phyloP scores from a whole-genome alignment of 2,888 invertebrate species.

The Odontomyia ornata region DNA sequence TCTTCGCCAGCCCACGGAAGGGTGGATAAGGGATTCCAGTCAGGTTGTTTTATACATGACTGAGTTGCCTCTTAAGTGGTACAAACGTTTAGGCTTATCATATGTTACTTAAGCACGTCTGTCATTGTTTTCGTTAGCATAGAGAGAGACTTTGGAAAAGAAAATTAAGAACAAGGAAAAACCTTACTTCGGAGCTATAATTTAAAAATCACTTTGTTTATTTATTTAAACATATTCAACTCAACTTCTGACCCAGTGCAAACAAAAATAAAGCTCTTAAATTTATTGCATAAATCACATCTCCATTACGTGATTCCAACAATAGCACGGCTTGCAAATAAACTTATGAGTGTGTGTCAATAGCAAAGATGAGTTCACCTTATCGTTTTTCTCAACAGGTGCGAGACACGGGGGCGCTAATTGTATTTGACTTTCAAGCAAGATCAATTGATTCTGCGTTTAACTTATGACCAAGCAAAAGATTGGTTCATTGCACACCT shows the following conservation, averaged over 20 bases:
- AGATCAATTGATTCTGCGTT: slow-evolving; percentile 21
- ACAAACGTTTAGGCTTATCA: neutral
- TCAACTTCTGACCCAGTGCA: too few species aligned
- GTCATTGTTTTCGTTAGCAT: too few species aligned
- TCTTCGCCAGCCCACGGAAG: neutral
- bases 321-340: neutral
- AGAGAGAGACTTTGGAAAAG: too few species aligned
- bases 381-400: neutral
- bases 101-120: too few species aligned
- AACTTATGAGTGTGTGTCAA: neutral
- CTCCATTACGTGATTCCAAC: neutral
- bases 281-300: neutral
- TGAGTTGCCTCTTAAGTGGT: neutral
- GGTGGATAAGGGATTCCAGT: neutral
- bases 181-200: too few species aligned
- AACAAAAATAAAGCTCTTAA: too few species aligned
- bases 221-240: too few species aligned
- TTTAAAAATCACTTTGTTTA: too few species aligned
- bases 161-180: too few species aligned
- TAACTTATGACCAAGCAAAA: neutral
- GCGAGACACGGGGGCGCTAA: slow-evolving; percentile 17
- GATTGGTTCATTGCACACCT: slow-evolving; percentile 40
- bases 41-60: neutral
- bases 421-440: slow-evolving; percentile 32
- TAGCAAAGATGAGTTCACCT: neutral